Conservation (phyloP, 2,113 vertebrate genomes). For the Channa maculata region DNA sequence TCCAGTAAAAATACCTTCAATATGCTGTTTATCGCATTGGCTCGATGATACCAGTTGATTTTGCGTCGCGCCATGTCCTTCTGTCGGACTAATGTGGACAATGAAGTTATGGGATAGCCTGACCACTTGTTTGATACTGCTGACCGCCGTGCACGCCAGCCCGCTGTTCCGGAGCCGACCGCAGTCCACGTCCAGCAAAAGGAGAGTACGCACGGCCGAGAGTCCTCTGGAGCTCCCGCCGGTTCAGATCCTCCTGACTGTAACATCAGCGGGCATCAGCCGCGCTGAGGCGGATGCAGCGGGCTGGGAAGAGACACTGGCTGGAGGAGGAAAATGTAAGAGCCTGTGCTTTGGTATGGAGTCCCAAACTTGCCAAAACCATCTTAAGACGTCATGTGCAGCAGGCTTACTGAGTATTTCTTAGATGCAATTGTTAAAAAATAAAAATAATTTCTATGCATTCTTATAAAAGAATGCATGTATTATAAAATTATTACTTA, state of each 20-base stretch:
- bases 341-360: not conserved
- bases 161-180: constrained; percentile 34
- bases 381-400: not conserved
- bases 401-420: no score
- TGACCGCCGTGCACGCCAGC: constrained; percentile 61
- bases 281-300: not conserved
- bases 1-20: not conserved
- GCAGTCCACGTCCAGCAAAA: constrained; percentile 27
- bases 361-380: constrained; percentile 1
- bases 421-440: no score
- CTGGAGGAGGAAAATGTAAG: constrained; percentile 61
- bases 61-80: constrained; percentile 69
- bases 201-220: constrained; percentile 49
- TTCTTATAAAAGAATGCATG: no score
- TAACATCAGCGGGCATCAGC: constrained; percentile 29
- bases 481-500: no score
- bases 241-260: constrained; percentile 45
- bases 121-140: constrained; percentile 77
- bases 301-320: constrained; percentile 25
- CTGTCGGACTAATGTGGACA: constrained; percentile 67
- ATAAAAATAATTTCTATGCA: no score
- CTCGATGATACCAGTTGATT: constrained; percentile 55
- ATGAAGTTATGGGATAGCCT: constrained; percentile 83
- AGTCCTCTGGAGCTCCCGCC: constrained; percentile 64
- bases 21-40: constrained; percentile 13